Evolutionary conservation across 2,113 vertebrate genomes (phyloP), one percentile per base, ranked within the genome.

Genomic region (Podarcis muralis): DNA sequence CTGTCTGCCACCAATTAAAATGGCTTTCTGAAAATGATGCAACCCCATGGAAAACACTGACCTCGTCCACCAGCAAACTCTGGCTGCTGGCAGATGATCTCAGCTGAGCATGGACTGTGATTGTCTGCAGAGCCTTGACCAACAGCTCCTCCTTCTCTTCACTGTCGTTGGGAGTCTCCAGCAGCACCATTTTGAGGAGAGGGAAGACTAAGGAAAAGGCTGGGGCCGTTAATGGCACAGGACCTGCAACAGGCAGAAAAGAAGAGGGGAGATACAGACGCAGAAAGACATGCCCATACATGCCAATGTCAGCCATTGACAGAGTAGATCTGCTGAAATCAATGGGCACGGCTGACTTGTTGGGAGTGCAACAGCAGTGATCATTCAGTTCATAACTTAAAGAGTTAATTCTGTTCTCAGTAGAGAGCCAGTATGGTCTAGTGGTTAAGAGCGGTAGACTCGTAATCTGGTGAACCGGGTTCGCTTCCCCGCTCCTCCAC

Each of bases 131-230:
- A 4, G 98, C 97, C 90, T 97, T 97, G 90, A 95, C 98, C 97
- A 98, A 96, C 85, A 97, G 93, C 75, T 95, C 96, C 89, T 99
- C 98, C 0, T 93, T 93, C 90, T 99, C 98, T 92, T 99, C 98
- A 0, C 94, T 97, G 92, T 97, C 97, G 90, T 95, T 96, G 13
- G 97, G 95, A 53, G 97, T 98, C 87, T 98, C 97, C 12, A 93
- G 97, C 93, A 99, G 97, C 91, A 98, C 97, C 1, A 96, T 97
- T 90, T 99, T 99, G 40, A 99, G 95, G 78, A 99, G 97, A 2
- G 99, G 98, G 95, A 99, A 99, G 94, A 98, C 98, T 89, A 98
- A 97, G 91, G 98, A 98, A 93, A 98, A 98, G 2, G 97, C 97
- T 81, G 97, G 97, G 6, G 97, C 97, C 0, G 97, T 96, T 87